Evolutionary conservation across 2,888 invertebrate species (phyloP).

Genomic region (Mythimna albipuncta): DNA sequence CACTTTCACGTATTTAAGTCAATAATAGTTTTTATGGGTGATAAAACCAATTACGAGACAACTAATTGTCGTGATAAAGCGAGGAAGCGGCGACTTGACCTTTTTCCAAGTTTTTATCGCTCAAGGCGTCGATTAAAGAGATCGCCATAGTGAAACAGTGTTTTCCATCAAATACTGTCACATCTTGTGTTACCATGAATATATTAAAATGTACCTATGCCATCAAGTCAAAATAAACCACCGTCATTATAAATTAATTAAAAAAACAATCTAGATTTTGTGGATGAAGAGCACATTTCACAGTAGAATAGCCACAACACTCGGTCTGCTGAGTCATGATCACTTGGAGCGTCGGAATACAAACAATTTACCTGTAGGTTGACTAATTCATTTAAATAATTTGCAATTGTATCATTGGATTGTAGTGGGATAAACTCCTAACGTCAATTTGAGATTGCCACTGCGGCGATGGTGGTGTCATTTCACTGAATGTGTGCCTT

Average conservation of each 20-base stretch:
- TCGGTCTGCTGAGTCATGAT: conserved; percentile 36
- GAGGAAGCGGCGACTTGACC: conserved; percentile 78
- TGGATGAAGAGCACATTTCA: conserved; percentile 24
- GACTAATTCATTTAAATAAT: conserved; percentile 12
- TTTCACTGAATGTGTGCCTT: not conserved
- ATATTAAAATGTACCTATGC: not conserved
- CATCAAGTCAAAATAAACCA: not conserved
- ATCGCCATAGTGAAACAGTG: conserved; percentile 56
- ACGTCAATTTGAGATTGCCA: not conserved
- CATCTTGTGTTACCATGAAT: conserved; percentile 14
- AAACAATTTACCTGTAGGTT: conserved; percentile 16
- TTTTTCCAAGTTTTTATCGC: conserved; percentile 74
- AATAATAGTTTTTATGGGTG: conserved; percentile 60
- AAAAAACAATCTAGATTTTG: conserved; percentile 28
- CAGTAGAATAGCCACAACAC: conserved; percentile 41
- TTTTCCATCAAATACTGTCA: conserved; percentile 62
- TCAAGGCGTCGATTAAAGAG: conserved; percentile 72
- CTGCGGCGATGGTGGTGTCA: no score
- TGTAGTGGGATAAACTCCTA: not conserved
- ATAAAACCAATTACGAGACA: conserved; percentile 64
- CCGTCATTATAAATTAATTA: conserved; percentile 30
- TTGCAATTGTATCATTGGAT: not conserved
- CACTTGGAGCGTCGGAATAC: conserved; percentile 14
- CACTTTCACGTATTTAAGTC: conserved; percentile 58
- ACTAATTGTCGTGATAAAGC: conserved; percentile 74